These are phyloP conservation scores for Onychomys leucogaster DNA, from an alignment of 2,797 vertebrate genomes.

Conservation along the genomic window DNA sequence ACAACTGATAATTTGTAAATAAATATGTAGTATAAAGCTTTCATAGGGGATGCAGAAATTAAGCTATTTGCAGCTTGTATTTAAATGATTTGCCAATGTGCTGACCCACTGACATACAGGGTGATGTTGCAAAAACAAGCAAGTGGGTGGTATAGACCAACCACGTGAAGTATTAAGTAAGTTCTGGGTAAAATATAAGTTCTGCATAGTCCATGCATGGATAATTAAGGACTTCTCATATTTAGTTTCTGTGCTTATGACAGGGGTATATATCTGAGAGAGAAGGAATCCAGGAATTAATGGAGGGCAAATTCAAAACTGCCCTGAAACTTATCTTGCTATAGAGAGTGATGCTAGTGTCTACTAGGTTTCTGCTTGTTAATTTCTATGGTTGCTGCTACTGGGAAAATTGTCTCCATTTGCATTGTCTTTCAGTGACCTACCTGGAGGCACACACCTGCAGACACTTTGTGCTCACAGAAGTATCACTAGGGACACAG, in stretches of 20 bases:
- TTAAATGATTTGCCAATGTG: conserved; percentile 8
- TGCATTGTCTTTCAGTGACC: conserved; percentile 85
- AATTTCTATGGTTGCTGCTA: conserved; percentile 76
- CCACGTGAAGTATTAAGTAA: neutral
- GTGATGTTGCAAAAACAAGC: neutral
- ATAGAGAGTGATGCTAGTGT: conserved; percentile 52
- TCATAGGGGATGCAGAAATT: neutral
- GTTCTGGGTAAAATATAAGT: conserved; percentile 56
- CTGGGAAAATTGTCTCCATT: conserved; percentile 79
- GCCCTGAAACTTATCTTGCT: conserved; percentile 74
- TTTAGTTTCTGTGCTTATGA: conserved; percentile 58
- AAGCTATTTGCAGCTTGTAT: neutral
- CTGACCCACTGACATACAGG: neutral
- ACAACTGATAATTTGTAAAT: conserved; percentile 15
- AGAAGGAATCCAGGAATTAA: conserved; percentile 75
- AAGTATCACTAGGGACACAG: conserved; percentile 80
- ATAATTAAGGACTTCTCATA: conserved; percentile 75
- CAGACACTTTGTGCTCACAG: conserved; percentile 80
- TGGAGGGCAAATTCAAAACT: conserved; percentile 80
- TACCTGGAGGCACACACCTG: conserved; percentile 84
- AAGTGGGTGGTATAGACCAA: neutral
- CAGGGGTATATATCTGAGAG: conserved; percentile 37
- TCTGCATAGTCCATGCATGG: conserved; percentile 36
- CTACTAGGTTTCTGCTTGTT: conserved; percentile 82
- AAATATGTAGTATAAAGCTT: neutral